phyloP scores from a whole-genome alignment of 2,113 vertebrate genomes.

The Heptranchias perlo region DNA sequence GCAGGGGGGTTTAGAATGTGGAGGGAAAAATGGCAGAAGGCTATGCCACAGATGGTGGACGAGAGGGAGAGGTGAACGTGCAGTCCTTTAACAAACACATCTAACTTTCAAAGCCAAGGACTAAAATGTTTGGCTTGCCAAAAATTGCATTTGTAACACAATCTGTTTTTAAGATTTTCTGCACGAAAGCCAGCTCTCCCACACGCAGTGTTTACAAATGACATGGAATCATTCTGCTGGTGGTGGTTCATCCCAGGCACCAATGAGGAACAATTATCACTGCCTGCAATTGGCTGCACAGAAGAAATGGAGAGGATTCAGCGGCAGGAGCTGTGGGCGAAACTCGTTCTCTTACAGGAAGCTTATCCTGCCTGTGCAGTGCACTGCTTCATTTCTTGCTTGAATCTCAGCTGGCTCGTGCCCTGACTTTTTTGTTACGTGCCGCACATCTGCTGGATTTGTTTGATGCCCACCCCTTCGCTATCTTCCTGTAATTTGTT shows the following conservation, averaged over 20 bases:
- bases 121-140: background rate
- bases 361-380: background rate
- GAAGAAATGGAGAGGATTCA: background rate
- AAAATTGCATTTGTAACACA: constrained; percentile 1
- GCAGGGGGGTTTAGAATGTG: background rate
- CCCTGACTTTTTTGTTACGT: background rate
- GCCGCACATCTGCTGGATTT: background rate
- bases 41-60: background rate
- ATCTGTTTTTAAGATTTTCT: constrained; percentile 18
- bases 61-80: background rate
- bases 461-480: background rate
- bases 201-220: constrained; percentile 1
- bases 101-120: background rate
- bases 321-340: background rate
- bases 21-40: background rate
- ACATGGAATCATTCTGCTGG: background rate
- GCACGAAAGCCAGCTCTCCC: background rate
- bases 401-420: background rate
- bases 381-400: background rate
- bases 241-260: background rate
- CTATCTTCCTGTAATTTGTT: too few relatives aligned
- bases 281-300: background rate
- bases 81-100: background rate
- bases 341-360: background rate
- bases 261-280: background rate